Evolutionary conservation across 2,797 vertebrate genomes (phyloP).

Genomic region (Macrochelys suwanniensis): DNA sequence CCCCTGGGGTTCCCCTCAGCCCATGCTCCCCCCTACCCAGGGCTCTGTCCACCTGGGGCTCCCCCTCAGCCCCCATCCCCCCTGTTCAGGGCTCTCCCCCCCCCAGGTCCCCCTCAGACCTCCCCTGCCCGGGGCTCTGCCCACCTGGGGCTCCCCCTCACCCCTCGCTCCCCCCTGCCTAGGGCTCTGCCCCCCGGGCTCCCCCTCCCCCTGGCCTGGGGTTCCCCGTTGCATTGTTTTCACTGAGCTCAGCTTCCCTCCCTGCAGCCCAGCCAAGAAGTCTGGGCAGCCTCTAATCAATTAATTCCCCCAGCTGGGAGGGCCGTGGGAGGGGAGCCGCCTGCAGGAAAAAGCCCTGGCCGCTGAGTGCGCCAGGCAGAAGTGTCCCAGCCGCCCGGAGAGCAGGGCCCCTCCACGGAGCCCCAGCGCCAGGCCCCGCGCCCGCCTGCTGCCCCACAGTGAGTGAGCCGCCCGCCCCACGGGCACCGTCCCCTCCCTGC

Average conservation of each 20-base stretch:
- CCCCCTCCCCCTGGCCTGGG: background rate
- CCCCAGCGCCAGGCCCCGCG: no score
- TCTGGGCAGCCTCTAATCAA: background rate
- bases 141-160: no score
- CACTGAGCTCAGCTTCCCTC: background rate
- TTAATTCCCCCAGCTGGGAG: slow-evolving; percentile 48
- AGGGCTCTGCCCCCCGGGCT: background rate
- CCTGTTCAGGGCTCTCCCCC: no score
- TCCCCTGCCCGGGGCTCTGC: no score
- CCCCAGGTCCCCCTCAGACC: no score
- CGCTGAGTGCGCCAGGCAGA: background rate
- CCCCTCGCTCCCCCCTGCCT: background rate
- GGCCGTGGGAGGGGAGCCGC: slow-evolving; percentile 50
- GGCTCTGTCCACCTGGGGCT: background rate
- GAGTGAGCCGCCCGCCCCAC: background rate
- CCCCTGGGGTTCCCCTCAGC: no score
- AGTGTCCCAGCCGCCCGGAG: background rate
- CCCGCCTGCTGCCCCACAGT: background rate
- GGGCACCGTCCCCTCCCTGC: no score
- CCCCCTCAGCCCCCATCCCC: background rate
- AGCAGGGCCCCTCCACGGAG: background rate
- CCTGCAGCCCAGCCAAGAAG: background rate
- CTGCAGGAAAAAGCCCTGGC: slow-evolving; percentile 56
- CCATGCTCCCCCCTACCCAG: background rate
- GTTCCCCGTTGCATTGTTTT: background rate